These are phyloP conservation scores for Brachionus angularis DNA, from an alignment of 1,140 invertebrate species.

Conservation along the genomic window DNA sequence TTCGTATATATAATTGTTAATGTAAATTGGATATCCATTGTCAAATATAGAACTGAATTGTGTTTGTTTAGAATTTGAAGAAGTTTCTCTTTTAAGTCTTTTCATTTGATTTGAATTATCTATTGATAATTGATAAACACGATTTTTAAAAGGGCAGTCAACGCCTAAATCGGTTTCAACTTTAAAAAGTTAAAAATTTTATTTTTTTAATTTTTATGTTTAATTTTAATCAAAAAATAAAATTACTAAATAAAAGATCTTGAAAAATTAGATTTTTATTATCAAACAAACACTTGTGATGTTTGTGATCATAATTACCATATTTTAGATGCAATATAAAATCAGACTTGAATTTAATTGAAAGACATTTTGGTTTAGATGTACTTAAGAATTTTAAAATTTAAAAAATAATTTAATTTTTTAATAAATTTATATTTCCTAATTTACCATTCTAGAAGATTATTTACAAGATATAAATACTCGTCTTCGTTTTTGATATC, in stretches of 20 bases:
- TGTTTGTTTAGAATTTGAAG: not conserved
- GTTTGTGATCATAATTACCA: not conserved
- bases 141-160: constrained; percentile 18
- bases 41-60: constrained; percentile 29
- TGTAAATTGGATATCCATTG: not conserved
- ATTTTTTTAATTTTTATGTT: not conserved
- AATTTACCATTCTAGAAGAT: constrained; percentile 15
- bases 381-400: not conserved
- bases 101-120: not conserved
- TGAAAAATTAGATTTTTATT: constrained; percentile 8
- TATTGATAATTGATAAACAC: not conserved
- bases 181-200: not conserved
- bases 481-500: constrained; percentile 8
- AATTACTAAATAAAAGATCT: constrained; percentile 15
- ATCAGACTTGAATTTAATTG: constrained; percentile 15
- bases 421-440: not conserved
- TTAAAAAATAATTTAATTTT: not conserved
- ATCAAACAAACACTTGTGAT: constrained; percentile 12
- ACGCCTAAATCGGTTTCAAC: not conserved
- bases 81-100: not conserved
- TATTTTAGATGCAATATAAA: constrained; percentile 26
- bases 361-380: constrained; percentile 6
- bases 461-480: not conserved
- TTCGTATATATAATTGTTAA: no score
- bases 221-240: not conserved